phyloP scores from a whole-genome alignment of 2,888 invertebrate species.

The Ptychoptera albimana region DNA sequence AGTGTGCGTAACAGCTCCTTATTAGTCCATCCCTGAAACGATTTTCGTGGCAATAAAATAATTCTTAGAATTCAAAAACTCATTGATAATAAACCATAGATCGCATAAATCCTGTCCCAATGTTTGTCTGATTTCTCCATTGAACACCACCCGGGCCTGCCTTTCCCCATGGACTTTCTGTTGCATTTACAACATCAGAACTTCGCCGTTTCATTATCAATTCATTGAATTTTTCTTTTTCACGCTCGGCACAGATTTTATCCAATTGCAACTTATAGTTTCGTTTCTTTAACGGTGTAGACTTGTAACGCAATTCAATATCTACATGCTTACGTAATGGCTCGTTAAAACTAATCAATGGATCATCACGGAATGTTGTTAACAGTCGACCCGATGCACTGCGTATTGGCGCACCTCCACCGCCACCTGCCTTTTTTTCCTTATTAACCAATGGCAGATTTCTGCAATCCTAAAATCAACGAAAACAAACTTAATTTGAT shows the following conservation, averaged over 20 bases:
- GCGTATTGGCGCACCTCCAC: slow-evolving; percentile 12
- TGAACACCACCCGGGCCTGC: slow-evolving; percentile 43
- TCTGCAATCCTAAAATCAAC: slow-evolving; percentile 5
- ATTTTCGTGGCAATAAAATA: neutral
- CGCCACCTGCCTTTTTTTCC: slow-evolving; percentile 4
- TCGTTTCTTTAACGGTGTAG: slow-evolving; percentile 35
- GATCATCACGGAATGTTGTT: slow-evolving; percentile 38
- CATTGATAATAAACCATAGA: slow-evolving; percentile 44
- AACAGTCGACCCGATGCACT: slow-evolving; percentile 20
- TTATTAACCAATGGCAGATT: slow-evolving; percentile 1
- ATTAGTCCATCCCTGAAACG: slow-evolving; percentile 28
- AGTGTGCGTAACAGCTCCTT: slow-evolving; percentile 27
- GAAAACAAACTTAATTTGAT: slow-evolving; percentile 1
- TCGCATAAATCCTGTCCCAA: slow-evolving; percentile 58
- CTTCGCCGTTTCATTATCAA: slow-evolving; percentile 1
- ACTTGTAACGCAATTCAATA: slow-evolving; percentile 51
- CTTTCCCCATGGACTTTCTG: slow-evolving; percentile 22
- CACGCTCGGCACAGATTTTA: slow-evolving; percentile 19
- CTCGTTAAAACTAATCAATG: slow-evolving; percentile 46
- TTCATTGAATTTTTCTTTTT: slow-evolving; percentile 1
- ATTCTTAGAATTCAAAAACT: neutral
- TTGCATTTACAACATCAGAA: neutral
- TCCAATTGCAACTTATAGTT: slow-evolving; percentile 46
- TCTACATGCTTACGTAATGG: slow-evolving; percentile 46
- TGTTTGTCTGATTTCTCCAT: slow-evolving; percentile 56